phyloP scores from a whole-genome alignment of 2,888 invertebrate genomes.

The Cinara cedri region DNA sequence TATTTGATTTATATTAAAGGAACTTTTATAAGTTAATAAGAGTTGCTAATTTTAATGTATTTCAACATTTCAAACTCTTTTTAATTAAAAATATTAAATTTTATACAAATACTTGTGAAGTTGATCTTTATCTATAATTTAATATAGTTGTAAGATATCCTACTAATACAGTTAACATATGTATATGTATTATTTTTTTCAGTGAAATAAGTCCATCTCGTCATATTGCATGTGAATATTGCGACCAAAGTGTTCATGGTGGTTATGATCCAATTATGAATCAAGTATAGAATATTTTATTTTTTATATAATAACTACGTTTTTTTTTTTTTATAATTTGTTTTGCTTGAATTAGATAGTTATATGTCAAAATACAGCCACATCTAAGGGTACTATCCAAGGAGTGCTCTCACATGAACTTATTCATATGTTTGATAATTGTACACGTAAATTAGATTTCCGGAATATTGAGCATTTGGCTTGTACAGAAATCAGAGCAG shows the following conservation, averaged over 20 bases:
- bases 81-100: no score
- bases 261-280: constrained; percentile 87
- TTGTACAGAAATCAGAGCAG: constrained; percentile 93
- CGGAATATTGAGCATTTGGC: constrained; percentile 90
- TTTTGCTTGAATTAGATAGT: constrained; percentile 71
- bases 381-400: constrained; percentile 73
- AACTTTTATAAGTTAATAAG: no score
- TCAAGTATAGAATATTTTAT: constrained; percentile 65
- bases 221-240: constrained; percentile 91
- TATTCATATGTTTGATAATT: constrained; percentile 96
- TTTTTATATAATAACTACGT: neutral
- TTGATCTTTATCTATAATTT: no score
- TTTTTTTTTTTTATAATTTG: neutral
- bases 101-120: no score
- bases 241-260: constrained; percentile 82
- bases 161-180: no score
- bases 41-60: no score
- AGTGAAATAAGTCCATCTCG: constrained; percentile 82
- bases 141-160: no score
- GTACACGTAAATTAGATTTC: constrained; percentile 85
- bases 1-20: no score
- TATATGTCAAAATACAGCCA: constrained; percentile 86
- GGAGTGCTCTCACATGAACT: constrained; percentile 89
- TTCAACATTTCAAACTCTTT: no score
- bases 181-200: constrained; percentile 62